Base-by-base conservation (phyloP, 2,797 vertebrate genomes). In the Poecilia picta region DNA sequence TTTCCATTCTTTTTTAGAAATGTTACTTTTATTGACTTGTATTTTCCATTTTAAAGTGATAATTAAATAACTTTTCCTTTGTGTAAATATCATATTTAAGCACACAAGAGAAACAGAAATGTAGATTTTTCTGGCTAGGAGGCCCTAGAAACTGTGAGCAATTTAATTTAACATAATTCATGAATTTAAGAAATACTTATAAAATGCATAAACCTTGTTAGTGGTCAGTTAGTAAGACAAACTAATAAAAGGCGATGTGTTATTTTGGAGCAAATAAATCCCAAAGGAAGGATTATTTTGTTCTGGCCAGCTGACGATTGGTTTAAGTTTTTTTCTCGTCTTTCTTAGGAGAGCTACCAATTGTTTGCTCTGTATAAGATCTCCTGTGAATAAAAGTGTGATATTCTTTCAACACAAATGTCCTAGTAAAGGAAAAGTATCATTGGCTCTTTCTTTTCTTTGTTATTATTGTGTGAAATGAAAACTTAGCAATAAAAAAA, bases 401-500 rank as follows among this genome's bases (percentile, higher is more conserved):
- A 11, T 85, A 79, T 73, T 36, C 64, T 49, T 68, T 47, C 55
- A 75, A 73, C 72, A 12, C 36, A 68, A 16, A 45, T 36, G 72
- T 55, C 43, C 64, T 45, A 23, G 76, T 66, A 74, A 64, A 57
- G 20, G 43, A 78, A 73, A 43, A 31, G 28, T 73, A 51, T 68
- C 43, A 47, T 11, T 51, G 23, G 33, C 72, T 70, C 76, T 0
- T n/a, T 76, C 73, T 86, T 77, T 83, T 81, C 64, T 59, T 43
- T 82, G 8, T 33, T 51, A 25, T 64, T 53, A 86, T 75, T 91
- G 70, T 81, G 79, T 92, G 84, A 83, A 83, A 73, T 45, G 1
- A 80, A 83, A 81, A 78, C 59, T 71, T 51, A 74, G 33, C 59
- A 6, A 72, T 62, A 77, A 10, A 25, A 53, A n/a, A 55, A 1